Percentiles rank a stretch among this genome's conserved stretches.
Evolutionary conservation across 2,797 vertebrate genomes (phyloP).

Genomic region (Cirrhinus molitorella): DNA sequence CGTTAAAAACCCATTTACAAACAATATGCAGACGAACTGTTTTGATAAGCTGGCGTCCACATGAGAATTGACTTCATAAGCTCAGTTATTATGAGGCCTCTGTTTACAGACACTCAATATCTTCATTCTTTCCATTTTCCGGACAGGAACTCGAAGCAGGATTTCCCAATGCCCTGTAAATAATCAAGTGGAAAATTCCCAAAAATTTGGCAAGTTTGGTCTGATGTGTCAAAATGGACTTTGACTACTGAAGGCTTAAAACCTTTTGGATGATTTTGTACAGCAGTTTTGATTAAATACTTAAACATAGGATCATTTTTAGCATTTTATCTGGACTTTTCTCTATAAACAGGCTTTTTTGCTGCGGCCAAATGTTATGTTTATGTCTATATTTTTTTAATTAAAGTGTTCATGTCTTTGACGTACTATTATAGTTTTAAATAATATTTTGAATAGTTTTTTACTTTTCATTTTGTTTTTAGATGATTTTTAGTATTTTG

Average conservation of each 20-base stretch:
- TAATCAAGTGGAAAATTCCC: neutral
- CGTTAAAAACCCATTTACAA: too few species aligned
- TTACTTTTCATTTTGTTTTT: too few species aligned
- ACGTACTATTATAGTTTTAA: too few species aligned
- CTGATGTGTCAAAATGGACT: neutral
- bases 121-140: neutral
- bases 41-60: neutral
- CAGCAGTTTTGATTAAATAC: neutral
- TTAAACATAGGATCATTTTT: neutral
- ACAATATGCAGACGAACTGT: neutral
- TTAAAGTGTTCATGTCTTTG: too few species aligned
- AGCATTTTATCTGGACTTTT: too few species aligned
- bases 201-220: neutral
- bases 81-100: neutral
- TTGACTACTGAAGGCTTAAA: neutral
- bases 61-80: neutral
- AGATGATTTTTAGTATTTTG: too few species aligned
- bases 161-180: neutral
- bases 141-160: neutral
- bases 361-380: too few species aligned
- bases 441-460: neutral
- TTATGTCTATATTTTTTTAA: too few species aligned
- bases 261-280: neutral
- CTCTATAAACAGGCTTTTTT: neutral
- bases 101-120: neutral